Evolutionary conservation across 1,140 invertebrate species (phyloP).

Genomic region (Laupala kohalensis): DNA sequence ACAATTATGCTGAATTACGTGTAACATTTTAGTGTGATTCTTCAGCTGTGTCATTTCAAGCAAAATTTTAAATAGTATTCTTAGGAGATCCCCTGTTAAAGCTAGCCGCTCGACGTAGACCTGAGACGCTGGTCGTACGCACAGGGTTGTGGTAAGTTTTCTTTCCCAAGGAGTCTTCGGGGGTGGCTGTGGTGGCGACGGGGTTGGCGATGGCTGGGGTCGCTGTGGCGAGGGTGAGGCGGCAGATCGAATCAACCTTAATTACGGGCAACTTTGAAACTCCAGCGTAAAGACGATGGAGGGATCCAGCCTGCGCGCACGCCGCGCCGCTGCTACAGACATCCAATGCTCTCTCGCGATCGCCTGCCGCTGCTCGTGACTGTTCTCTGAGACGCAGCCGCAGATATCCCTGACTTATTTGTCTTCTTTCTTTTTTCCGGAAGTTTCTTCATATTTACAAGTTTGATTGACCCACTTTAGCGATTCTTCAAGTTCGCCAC

Average conservation of each 20-base stretch:
- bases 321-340: too few relatives aligned
- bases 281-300: background rate
- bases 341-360: too few relatives aligned
- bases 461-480: background rate
- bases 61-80: too few relatives aligned
- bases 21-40: too few relatives aligned
- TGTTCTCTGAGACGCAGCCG: too few relatives aligned
- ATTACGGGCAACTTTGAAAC: background rate
- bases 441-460: background rate
- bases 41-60: too few relatives aligned
- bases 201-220: background rate
- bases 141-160: background rate
- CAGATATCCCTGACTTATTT: background rate
- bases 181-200: too few relatives aligned
- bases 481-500: background rate
- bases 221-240: too few relatives aligned
- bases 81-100: too few relatives aligned
- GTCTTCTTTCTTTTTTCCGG: background rate
- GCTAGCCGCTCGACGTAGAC: background rate
- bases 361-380: too few relatives aligned
- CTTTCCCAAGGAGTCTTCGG: background rate
- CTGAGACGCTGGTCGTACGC: too few relatives aligned
- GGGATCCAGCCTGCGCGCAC: background rate
- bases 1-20: too few relatives aligned
- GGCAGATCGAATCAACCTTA: background rate